Conservation (phyloP, 2,888 invertebrate genomes). For the Orthonychiurus folsomi region DNA sequence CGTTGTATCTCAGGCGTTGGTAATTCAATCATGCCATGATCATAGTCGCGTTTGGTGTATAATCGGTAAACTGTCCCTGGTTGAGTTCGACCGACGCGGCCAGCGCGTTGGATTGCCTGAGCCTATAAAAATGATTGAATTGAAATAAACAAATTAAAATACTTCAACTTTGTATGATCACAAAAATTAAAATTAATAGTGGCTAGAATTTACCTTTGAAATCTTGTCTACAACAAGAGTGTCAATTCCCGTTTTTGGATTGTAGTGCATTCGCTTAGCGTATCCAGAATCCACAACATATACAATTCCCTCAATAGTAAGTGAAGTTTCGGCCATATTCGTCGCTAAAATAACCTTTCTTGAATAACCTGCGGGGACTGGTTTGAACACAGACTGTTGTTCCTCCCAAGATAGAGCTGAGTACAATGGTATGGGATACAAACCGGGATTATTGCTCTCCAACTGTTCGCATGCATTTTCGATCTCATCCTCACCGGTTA, state of each 20-base stretch:
- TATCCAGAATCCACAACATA: constrained; percentile 45
- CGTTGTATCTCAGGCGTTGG: constrained; percentile 43
- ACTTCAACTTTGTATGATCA: too few species aligned
- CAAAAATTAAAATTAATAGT: too few species aligned
- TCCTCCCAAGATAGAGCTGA: constrained; percentile 42
- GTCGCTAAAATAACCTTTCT: constrained; percentile 42
- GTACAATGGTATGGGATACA: constrained; percentile 12
- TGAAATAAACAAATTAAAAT: too few species aligned
- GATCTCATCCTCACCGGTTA: constrained; percentile 21
- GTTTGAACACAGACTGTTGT: constrained; percentile 42
- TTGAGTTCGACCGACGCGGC: constrained; percentile 44
- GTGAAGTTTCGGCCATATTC: constrained; percentile 46
- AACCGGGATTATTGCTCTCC: neutral
- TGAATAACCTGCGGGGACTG: constrained; percentile 23
- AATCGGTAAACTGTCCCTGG: constrained; percentile 44
- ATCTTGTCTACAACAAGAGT: constrained; percentile 13
- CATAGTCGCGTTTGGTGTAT: constrained; percentile 42
- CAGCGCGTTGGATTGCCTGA: constrained; percentile 45
- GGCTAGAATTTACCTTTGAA: constrained; percentile 13
- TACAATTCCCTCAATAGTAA: constrained; percentile 45
- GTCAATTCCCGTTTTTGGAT: constrained; percentile 36
- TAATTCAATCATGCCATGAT: constrained; percentile 40
- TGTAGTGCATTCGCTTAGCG: constrained; percentile 43
- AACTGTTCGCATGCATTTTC: constrained; percentile 1
- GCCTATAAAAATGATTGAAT: constrained; percentile 4